A percentile compares a stretch with the other conserved stretches of the same genome.
Conservation (phyloP, 2,797 vertebrate species). For the Syndactyla subalaris region DNA sequence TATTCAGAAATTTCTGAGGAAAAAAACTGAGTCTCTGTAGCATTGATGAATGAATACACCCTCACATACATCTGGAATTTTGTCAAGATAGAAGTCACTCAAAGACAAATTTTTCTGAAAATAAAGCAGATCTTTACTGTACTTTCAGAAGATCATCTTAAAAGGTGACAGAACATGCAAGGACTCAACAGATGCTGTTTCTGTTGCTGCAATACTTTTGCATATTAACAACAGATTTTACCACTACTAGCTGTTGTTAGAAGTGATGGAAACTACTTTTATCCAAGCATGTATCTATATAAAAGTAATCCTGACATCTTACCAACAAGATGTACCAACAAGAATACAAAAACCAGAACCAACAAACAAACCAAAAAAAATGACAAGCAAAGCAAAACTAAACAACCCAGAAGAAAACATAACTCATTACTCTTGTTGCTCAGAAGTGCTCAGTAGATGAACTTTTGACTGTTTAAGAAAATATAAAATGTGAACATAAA, state of each 20-base stretch:
- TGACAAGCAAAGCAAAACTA: background rate
- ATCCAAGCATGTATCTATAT: background rate
- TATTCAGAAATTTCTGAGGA: background rate
- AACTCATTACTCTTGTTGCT: background rate
- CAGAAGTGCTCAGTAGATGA: background rate
- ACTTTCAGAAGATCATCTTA: background rate
- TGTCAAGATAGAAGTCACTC: background rate
- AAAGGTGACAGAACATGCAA: background rate
- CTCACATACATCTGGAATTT: background rate
- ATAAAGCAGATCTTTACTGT: background rate
- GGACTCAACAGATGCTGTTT: background rate
- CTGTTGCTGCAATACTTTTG: background rate
- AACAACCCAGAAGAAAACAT: background rate
- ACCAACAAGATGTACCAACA: background rate
- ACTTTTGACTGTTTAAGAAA: background rate
- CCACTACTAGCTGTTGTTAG: background rate
- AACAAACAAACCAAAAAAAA: background rate
- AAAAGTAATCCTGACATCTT: background rate
- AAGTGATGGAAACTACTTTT: background rate
- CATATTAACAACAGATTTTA: background rate
- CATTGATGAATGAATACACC: background rate
- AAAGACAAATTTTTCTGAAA: background rate
- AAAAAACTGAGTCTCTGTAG: background rate
- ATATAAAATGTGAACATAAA: background rate
- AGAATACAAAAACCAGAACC: background rate